Conservation (phyloP, 2,888 invertebrate species). For the Drosophila leonis region DNA sequence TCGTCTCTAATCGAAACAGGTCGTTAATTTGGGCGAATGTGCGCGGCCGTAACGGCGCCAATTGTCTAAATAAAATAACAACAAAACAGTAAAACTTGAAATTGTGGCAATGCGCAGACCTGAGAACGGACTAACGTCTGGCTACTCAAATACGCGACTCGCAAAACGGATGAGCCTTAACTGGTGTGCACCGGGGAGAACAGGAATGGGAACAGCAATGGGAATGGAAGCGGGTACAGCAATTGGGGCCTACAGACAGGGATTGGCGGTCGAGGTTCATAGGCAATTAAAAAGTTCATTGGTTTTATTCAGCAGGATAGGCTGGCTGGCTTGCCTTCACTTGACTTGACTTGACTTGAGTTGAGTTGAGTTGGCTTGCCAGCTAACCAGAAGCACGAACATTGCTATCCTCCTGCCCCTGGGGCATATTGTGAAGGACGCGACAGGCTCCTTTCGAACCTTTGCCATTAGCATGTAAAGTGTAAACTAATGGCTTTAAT, state of each 20-base stretch:
- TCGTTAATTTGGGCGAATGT: slow-evolving; percentile 8
- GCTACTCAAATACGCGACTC: slow-evolving; percentile 71
- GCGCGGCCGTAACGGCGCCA: slow-evolving; percentile 62
- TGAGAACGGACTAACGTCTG: slow-evolving; percentile 23
- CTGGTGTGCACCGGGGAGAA: slow-evolving; percentile 5
- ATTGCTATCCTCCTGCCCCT: slow-evolving; percentile 39
- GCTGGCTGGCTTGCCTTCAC: slow-evolving; percentile 1
- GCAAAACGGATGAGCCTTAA: slow-evolving; percentile 36
- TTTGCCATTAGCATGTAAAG: slow-evolving; percentile 82
- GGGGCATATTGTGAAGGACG: slow-evolving; percentile 43
- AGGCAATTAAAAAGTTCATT: slow-evolving; percentile 80
- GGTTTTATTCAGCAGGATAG: slow-evolving; percentile 66
- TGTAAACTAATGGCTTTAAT: slow-evolving; percentile 83
- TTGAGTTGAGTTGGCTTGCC: slow-evolving; percentile 13
- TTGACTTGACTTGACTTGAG: not conserved
- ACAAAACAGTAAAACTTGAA: slow-evolving; percentile 61
- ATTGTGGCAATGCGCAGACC: slow-evolving; percentile 47
- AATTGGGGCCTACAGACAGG: slow-evolving; percentile 22
- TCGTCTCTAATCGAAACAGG: slow-evolving; percentile 6
- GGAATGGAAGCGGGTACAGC: not conserved
- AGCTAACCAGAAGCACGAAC: slow-evolving; percentile 54
- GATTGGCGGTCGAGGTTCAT: slow-evolving; percentile 59
- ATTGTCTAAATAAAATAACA: slow-evolving; percentile 70
- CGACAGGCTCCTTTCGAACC: slow-evolving; percentile 32
- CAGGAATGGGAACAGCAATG: not conserved